Evolutionary conservation across 2,797 vertebrate genomes (phyloP).

Genomic region (Otolemur crassicaudatus): DNA sequence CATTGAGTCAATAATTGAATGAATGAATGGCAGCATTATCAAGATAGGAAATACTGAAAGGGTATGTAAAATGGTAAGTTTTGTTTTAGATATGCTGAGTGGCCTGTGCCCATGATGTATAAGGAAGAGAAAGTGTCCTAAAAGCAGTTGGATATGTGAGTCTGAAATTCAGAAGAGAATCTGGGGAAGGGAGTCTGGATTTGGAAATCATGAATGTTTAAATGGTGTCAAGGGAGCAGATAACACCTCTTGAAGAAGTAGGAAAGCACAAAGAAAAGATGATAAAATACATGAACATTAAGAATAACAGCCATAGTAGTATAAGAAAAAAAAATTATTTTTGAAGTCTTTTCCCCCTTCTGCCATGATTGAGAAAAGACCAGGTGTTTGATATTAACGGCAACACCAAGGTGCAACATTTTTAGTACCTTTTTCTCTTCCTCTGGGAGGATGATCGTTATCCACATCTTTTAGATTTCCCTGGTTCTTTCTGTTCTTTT

Average conservation of each 20-base stretch:
- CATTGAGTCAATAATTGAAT: neutral
- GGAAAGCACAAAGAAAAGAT: constrained; percentile 11
- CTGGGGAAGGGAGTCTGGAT: neutral
- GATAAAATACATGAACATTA: neutral
- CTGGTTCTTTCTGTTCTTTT: neutral
- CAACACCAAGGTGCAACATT: neutral
- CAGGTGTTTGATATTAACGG: neutral
- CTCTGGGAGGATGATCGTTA: neutral
- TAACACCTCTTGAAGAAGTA: neutral
- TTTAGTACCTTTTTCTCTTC: neutral
- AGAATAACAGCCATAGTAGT: neutral
- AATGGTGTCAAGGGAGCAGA: neutral
- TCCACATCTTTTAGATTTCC: neutral
- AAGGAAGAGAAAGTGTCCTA: neutral
- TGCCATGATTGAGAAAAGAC: neutral
- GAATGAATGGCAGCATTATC: neutral
- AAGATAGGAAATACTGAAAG: constrained; percentile 21
- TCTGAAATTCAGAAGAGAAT: constrained; percentile 20
- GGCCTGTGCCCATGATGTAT: neutral
- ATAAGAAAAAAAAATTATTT: neutral
- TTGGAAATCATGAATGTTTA: neutral
- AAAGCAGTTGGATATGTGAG: neutral
- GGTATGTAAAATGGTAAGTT: neutral
- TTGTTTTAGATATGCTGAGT: constrained; percentile 14
- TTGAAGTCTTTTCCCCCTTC: neutral